A percentile compares a stretch with the other conserved stretches of the same genome.
phyloP scores from a whole-genome alignment of 2,797 vertebrate genomes.

The Brachyrhaphis roseni region DNA sequence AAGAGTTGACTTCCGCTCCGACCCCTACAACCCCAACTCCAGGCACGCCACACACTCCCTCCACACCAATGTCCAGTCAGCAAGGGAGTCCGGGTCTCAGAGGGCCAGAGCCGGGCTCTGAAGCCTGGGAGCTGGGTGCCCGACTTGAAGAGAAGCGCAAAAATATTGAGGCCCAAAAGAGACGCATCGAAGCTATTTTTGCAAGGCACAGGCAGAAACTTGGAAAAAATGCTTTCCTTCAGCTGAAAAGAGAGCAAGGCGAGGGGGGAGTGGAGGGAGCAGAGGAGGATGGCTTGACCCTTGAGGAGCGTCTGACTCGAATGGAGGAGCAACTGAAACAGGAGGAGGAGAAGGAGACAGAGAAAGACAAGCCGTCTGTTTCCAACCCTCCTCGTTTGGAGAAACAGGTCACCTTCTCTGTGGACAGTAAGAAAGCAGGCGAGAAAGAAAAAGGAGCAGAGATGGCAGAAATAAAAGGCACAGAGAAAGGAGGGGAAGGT shows the following conservation, averaged over 20 bases:
- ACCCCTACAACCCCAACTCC: slow-evolving; percentile 60
- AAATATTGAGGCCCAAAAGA: slow-evolving; percentile 92
- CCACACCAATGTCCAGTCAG: slow-evolving; percentile 55
- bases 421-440: slow-evolving; percentile 77
- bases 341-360: slow-evolving; percentile 71
- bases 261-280: slow-evolving; percentile 61
- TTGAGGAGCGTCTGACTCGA: slow-evolving; percentile 82
- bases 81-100: slow-evolving; percentile 67
- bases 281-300: slow-evolving; percentile 59
- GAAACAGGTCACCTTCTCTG: slow-evolving; percentile 90
- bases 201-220: slow-evolving; percentile 89
- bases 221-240: slow-evolving; percentile 89
- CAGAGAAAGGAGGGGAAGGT: slow-evolving; percentile 52
- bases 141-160: slow-evolving; percentile 90
- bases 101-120: slow-evolving; percentile 80
- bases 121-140: slow-evolving; percentile 87
- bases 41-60: slow-evolving; percentile 59
- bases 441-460: slow-evolving; percentile 47
- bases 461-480: slow-evolving; percentile 43
- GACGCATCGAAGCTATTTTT: slow-evolving; percentile 91
- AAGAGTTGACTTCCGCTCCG: slow-evolving; percentile 43
- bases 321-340: slow-evolving; percentile 81
- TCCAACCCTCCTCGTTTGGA: slow-evolving; percentile 70
- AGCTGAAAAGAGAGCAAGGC: slow-evolving; percentile 84
- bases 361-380: slow-evolving; percentile 47